Evolutionary conservation across 2,797 vertebrate genomes (phyloP).

Genomic region (Poecilia velifera): DNA sequence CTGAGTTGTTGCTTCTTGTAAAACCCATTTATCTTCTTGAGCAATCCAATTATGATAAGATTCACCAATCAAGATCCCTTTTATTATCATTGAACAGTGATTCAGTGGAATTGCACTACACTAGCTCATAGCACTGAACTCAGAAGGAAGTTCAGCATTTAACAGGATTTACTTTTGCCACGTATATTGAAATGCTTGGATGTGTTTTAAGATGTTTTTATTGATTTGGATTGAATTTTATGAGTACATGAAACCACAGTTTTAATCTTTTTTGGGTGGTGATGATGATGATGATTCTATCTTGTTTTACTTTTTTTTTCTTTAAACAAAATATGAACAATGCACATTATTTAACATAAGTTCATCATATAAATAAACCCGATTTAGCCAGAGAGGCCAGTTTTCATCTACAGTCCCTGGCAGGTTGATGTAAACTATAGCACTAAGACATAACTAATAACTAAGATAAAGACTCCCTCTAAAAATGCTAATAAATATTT

Average conservation of each 20-base stretch:
- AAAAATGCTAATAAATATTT: too few relatives aligned
- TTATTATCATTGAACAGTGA: background rate
- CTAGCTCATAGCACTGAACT: background rate
- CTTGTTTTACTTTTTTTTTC: background rate
- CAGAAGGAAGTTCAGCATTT: background rate
- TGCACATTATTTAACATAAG: background rate
- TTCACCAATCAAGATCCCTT: background rate
- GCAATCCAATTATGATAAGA: background rate
- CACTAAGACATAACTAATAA: background rate
- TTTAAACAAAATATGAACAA: background rate
- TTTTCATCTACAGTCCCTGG: background rate
- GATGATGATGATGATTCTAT: background rate
- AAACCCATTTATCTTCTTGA: conserved; percentile 9
- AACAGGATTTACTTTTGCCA: background rate
- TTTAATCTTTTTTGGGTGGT: background rate
- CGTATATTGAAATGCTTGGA: background rate
- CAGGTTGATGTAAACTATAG: background rate
- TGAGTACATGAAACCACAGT: background rate
- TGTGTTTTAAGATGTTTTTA: background rate
- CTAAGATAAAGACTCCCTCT: background rate
- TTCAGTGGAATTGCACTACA: background rate
- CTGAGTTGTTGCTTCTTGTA: background rate
- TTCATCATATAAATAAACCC: background rate
- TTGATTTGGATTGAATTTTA: background rate
- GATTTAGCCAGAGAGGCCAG: background rate